A percentile compares a stretch with the other conserved stretches of the same genome.
phyloP scores from a whole-genome alignment of 2,113 vertebrate genomes.

The Manacus vitellinus region DNA sequence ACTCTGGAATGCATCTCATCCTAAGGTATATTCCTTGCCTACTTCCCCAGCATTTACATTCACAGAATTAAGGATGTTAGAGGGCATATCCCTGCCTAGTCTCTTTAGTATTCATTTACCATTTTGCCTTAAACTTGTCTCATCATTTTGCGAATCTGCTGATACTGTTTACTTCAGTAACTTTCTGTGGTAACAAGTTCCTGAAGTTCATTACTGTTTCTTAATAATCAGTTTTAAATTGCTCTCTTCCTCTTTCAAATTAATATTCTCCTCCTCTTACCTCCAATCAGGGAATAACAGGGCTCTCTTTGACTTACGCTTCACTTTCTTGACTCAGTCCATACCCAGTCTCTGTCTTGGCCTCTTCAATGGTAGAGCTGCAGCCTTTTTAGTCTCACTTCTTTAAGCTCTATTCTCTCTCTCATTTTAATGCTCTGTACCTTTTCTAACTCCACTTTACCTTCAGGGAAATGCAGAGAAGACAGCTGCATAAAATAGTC shows the following conservation, averaged over 20 bases:
- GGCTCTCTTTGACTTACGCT: not conserved
- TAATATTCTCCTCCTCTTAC: not conserved
- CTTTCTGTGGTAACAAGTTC: not conserved
- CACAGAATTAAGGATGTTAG: not conserved
- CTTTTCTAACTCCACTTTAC: not conserved
- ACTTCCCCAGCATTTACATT: not conserved
- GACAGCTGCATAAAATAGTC: not conserved
- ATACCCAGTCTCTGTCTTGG: not conserved
- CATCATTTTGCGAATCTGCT: not conserved
- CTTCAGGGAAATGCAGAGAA: not conserved
- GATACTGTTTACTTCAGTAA: not conserved
- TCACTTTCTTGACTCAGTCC: not conserved
- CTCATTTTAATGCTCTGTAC: accelerated
- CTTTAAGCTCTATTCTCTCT: not conserved
- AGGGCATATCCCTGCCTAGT: not conserved
- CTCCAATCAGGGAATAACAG: not conserved
- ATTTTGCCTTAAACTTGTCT: not conserved
- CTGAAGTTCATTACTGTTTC: not conserved
- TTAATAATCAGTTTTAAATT: not conserved
- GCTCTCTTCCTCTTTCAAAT: not conserved
- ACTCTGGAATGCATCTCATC: not conserved
- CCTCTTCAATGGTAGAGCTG: not conserved
- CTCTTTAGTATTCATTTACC: not conserved
- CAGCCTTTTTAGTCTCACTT: not conserved
- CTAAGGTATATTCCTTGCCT: not conserved